Evolutionary conservation across 2,888 invertebrate genomes (phyloP), one percentile per base, ranked within the genome.

Genomic region (Agriopis marginaria): DNA sequence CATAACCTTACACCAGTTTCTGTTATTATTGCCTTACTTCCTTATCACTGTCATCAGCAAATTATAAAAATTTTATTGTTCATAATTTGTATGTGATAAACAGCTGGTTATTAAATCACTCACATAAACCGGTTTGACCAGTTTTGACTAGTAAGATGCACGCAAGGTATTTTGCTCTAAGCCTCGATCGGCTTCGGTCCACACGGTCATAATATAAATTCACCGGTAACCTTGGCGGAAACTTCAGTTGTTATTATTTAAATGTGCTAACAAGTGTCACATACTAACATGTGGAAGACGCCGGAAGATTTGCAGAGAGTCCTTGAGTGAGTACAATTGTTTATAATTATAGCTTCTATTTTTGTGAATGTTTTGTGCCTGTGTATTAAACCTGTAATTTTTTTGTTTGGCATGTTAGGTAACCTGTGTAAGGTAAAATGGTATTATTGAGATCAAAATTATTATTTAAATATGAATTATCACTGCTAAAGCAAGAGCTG

Each of bases 271-370:
- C 69, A 45, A 67, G 73, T 72, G 68, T 70, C 73, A 66, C 60
- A 53, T 40, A 17, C 59, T 14, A 75, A 82, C 49, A 87, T 87
- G 86, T 88, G 87, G 88, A 78, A 77, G 40, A 74, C 79, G 9
- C 66, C 74, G 39, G 81, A 80, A 64, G 83, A 83, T 72, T 73
- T 85, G 53, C 80, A 82, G 40, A 59, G 70, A 3, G 75, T 88
- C 49, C 64, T 86, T 17, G 71, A 78, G 89, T 89, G 77, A 89
- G 88, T 87, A 81, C 39, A 4, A 42, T n/a, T 45, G 12, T 58
- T 32, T 58, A 45, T 45, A 11, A 11, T 39, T n/a, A 32, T 32
- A 23, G 7, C 17, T 23, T 7, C 2, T 42, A 45, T 53, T n/a
- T 0, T 40, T 17, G 49, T 58, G 49, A 4, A 9, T 11, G 1